Percentiles rank a stretch among this genome's conserved stretches.
phyloP scores from a whole-genome alignment of 2,113 vertebrate species.

The Pluvialis apricaria region DNA sequence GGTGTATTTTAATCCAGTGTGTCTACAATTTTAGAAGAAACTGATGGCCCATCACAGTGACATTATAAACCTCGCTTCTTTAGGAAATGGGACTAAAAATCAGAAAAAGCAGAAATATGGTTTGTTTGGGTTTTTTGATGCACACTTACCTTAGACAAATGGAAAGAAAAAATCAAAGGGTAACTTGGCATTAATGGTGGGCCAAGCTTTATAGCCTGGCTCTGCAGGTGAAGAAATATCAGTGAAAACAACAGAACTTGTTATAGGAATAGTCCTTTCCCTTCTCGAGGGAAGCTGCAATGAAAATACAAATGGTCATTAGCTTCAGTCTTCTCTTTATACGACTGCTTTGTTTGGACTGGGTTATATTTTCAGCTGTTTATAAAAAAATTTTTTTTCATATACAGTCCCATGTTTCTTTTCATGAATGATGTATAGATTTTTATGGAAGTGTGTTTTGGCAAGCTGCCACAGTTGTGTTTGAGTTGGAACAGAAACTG shows the following conservation, averaged over 20 bases:
- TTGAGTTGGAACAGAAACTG: background rate
- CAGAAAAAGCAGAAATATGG: background rate
- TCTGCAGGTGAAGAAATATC: constrained; percentile 82
- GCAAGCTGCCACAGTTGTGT: background rate
- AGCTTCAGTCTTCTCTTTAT: background rate
- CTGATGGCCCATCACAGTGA: background rate
- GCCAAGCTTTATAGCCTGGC: constrained; percentile 83
- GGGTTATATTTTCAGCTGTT: background rate
- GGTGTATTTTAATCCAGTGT: background rate
- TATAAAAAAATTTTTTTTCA: background rate
- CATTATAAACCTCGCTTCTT: background rate
- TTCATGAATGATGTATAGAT: background rate
- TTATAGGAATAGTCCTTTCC: constrained; percentile 67
- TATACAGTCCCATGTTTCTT: background rate
- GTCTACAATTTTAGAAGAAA: background rate
- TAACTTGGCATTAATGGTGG: constrained; percentile 84
- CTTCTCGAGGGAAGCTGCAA: constrained; percentile 61
- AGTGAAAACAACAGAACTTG: constrained; percentile 79
- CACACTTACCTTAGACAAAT: constrained; percentile 77
- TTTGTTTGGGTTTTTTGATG: background rate
- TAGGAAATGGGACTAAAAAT: background rate
- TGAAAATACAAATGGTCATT: background rate
- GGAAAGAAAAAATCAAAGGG: constrained; percentile 94
- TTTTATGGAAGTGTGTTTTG: background rate
- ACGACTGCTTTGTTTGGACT: background rate